Evolutionary conservation across 2,888 invertebrate genomes (phyloP), one percentile per base, ranked within the genome.

Genomic region (Cyrtodaria siliqua): DNA sequence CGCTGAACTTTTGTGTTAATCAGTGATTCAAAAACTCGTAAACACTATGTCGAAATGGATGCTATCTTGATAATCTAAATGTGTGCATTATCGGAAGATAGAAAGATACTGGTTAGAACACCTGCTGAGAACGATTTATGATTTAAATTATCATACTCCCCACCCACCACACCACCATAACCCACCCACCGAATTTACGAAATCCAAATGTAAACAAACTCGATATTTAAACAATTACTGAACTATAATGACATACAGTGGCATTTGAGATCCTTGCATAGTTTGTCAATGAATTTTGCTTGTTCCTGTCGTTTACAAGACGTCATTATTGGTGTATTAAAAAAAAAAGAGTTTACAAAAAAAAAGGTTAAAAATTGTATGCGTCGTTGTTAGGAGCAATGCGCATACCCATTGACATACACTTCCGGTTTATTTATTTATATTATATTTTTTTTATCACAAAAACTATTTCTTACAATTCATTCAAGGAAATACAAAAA

Each of bases 241-340:
- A 52, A 24, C 18, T 40, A 42, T n/a, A 20, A 27, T 27, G 18
- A 40, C 81, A 24, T 76, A 83, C 83, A 80, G 33, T 77, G 78
- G 33, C 73, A 77, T n/a, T 20, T 42, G 14, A 74, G 59, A 61
- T 79, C 66, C 62, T 82, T 70, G 75, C 76, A 72, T n/a, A 86
- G 64, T 70, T 81, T 80, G 63, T 87, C 78, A n/a, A 82, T 81
- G 16, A 82, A 38, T 68, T 84, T 86, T 6, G 84, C 70, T 53
- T 84, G 83, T 63, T 84, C 80, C 61, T 84, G 83, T 29, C 86
- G 84, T 60, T 87, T 88, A 12, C 85, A 78, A 26, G 86, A 82
- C 87, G 86, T 87, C 33, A 33, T 12, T 33, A 33, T 33, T 33
- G 33, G 33, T 33, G 12, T n/a, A n/a, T n/a, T n/a, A 33, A 33